Base-by-base conservation (phyloP, 2,888 invertebrate species). In the Tyria jacobaeae region DNA sequence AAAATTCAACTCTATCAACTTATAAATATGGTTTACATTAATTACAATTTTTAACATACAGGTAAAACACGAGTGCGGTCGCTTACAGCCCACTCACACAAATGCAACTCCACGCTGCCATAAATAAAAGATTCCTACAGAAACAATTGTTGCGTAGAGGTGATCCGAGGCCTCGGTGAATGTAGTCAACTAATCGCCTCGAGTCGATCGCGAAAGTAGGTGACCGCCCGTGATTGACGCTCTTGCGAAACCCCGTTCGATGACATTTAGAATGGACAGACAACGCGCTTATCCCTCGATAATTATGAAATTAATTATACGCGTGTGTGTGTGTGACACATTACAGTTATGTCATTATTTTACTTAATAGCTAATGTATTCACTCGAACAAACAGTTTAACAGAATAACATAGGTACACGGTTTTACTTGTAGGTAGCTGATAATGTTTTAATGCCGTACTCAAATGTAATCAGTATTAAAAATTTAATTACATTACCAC, bases 61-160 rank as follows among this genome's bases (percentile, higher is more conserved):
- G 93, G 93, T 94, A 94, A 90, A 89, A 92, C 94, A 94, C 93
- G 89, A 86, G 89, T 88, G 87, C 86, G 83, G 85, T 84, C 88
- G 87, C 83, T 88, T 85, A 86, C 86, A 76, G 83, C 83, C 57
- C 85, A 84, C 89, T 84, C 91, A 90, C 92, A 92, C 92, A 88
- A 73, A 70, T 84, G 79, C 81, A 85, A 70, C 70, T 76, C 86
- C 74, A 82, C 84, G 88, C 88, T 89, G 90, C 91, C 93, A 92
- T 94, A 94, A 93, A 94, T 93, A 94, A 94, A 92, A 93, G 94
- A 94, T 93, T 92, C 93, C 89, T 91, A 93, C 91, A 92, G 92
- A 94, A 94, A 92, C 94, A 93, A 94, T 94, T 91, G 93, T 92
- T 93, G 93, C 93, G 92, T 94, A 91, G 93, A 93, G 90, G 91